phyloP scores from a whole-genome alignment of 23 tunicate genomes.

The Pegea sp. region DNA sequence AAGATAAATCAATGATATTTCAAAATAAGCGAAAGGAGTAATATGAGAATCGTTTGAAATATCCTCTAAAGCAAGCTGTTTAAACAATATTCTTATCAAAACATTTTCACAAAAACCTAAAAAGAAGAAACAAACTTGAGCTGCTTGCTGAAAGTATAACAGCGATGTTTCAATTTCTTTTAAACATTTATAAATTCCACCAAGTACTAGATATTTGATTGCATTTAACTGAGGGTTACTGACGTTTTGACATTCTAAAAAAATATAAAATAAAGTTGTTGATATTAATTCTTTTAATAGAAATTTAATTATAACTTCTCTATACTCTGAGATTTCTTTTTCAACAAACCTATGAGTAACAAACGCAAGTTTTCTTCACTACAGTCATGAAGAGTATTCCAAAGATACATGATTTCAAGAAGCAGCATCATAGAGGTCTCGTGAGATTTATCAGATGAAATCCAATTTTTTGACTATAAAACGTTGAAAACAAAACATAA shows the following conservation, averaged over 20 bases:
- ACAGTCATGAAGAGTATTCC: constrained; percentile 75
- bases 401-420: constrained; percentile 46
- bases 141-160: constrained; percentile 24
- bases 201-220: constrained; percentile 38
- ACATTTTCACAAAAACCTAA: not conserved
- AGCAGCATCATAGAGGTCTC: constrained; percentile 23
- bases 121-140: constrained; percentile 8
- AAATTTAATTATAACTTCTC: too few relatives aligned
- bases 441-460: too few relatives aligned
- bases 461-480: too few relatives aligned
- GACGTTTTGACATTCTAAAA: constrained; percentile 23
- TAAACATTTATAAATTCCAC: constrained; percentile 27
- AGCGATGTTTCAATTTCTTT: constrained; percentile 13
- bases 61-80: too few relatives aligned
- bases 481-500: too few relatives aligned
- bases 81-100: too few relatives aligned
- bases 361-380: constrained; percentile 19
- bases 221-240: constrained; percentile 29
- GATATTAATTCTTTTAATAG: too few relatives aligned
- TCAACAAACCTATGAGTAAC: constrained; percentile 28
- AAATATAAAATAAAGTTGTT: too few relatives aligned
- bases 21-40: too few relatives aligned
- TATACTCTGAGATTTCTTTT: too few relatives aligned
- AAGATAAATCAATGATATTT: too few relatives aligned
- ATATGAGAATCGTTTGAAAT: too few relatives aligned